Evolutionary conservation across 1,140 invertebrate species (phyloP).

Genomic region (Apis florea): DNA sequence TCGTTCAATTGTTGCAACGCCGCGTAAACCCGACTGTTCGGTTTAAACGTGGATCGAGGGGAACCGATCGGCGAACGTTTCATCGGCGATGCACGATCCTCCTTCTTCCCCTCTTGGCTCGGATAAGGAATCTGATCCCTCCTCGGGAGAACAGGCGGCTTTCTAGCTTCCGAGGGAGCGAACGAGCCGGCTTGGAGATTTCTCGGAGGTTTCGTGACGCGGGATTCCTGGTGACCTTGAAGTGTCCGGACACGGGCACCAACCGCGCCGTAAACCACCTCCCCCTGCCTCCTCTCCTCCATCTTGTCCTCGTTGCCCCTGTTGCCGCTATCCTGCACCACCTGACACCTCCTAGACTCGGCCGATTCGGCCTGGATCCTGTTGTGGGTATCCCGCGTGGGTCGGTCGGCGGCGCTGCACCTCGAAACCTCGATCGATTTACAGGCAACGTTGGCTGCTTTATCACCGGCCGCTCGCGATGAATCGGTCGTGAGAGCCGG

Average conservation of each 20-base stretch:
- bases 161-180: conserved; percentile 35
- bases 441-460: conserved; percentile 52
- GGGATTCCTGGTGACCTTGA: conserved; percentile 53
- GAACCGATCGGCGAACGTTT: background rate
- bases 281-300: conserved; percentile 41
- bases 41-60: conserved; percentile 64
- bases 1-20: conserved; percentile 56
- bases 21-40: conserved; percentile 53
- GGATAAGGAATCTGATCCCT: background rate
- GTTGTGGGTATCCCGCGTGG: conserved; percentile 33
- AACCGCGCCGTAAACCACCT: conserved; percentile 48
- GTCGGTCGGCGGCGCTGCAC: conserved; percentile 33
- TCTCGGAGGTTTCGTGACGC: conserved; percentile 25
- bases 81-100: conserved; percentile 8
- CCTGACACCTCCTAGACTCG: conserved; percentile 2
- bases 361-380: too few relatives aligned
- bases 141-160: conserved; percentile 30
- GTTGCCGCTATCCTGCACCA: conserved; percentile 8
- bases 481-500: conserved; percentile 50
- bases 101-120: conserved; percentile 1
- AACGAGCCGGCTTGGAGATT: conserved; percentile 29
- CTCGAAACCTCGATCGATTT: conserved; percentile 55
- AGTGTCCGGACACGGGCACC: conserved; percentile 49
- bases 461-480: conserved; percentile 39
- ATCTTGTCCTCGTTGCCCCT: conserved; percentile 20